These are phyloP conservation scores for Erebia aethiops DNA, from an alignment of 2,888 invertebrate genomes.

Conservation along the genomic window DNA sequence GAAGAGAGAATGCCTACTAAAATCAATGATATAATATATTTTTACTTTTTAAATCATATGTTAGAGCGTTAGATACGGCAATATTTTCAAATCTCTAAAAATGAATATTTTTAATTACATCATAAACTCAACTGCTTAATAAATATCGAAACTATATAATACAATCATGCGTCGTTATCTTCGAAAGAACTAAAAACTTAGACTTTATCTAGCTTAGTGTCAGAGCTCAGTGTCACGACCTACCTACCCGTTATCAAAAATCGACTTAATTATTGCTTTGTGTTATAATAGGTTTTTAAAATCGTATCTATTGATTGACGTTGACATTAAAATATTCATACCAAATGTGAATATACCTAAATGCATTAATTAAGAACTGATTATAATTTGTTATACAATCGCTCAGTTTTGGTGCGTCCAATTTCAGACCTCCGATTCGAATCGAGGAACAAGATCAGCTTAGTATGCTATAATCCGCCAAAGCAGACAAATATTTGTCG, in stretches of 20 bases:
- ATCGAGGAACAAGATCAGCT: too few species aligned
- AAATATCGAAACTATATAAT: slow-evolving; percentile 23
- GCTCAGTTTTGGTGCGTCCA: too few species aligned
- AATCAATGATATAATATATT: too few species aligned
- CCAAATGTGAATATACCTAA: neutral
- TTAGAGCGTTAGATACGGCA: too few species aligned
- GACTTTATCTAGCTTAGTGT: slow-evolving; percentile 58
- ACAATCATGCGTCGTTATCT: slow-evolving; percentile 40
- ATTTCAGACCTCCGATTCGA: too few species aligned
- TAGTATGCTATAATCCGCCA: too few species aligned
- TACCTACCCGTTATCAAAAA: slow-evolving; percentile 47
- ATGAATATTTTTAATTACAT: neutral
- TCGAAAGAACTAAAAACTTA: slow-evolving; percentile 62
- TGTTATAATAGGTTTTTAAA: slow-evolving; percentile 40
- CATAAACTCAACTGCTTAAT: slow-evolving; percentile 11
- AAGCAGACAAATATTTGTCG: too few species aligned
- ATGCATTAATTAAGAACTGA: neutral
- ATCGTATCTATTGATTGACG: slow-evolving; percentile 38
- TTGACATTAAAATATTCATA: slow-evolving; percentile 19
- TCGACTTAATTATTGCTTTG: slow-evolving; percentile 37
- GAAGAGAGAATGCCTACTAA: too few species aligned
- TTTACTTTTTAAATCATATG: too few species aligned
- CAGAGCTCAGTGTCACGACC: slow-evolving; percentile 51
- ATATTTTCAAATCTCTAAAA: neutral
- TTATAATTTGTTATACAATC: neutral